Conservation (phyloP, 2,797 vertebrate genomes). For the Pterois miles region DNA sequence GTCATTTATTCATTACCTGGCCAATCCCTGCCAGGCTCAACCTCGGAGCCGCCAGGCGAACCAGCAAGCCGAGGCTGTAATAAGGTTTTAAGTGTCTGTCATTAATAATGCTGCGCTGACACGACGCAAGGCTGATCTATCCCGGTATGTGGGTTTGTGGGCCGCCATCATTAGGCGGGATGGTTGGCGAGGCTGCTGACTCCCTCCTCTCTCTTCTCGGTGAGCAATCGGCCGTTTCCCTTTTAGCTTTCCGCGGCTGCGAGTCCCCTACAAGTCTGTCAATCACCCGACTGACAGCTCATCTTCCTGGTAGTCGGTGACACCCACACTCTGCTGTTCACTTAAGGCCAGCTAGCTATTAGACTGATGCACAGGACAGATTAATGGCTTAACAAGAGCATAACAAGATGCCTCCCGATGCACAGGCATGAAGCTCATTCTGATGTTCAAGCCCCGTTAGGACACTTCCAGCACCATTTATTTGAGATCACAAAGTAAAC, state of each 20-base stretch:
- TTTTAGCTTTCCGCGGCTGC: constrained; percentile 37
- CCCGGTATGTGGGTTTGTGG: constrained; percentile 65
- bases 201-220: constrained; percentile 27
- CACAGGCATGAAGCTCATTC: constrained; percentile 14
- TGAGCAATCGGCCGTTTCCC: constrained; percentile 41
- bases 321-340: constrained; percentile 44
- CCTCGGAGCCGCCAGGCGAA: constrained; percentile 38
- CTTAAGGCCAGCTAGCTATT: constrained; percentile 39
- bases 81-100: constrained; percentile 75
- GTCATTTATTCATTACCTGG: constrained; percentile 78
- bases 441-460: constrained; percentile 1
- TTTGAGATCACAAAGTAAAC: constrained; percentile 1
- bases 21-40: constrained; percentile 46
- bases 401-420: constrained; percentile 37
- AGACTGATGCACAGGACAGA: constrained; percentile 45
- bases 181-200: constrained; percentile 15
- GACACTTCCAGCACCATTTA: constrained; percentile 2
- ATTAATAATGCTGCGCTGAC: constrained; percentile 71
- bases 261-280: constrained; percentile 48
- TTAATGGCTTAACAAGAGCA: constrained; percentile 46
- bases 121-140: constrained; percentile 46
- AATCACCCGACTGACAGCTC: constrained; percentile 64
- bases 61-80: constrained; percentile 56
- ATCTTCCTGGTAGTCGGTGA: constrained; percentile 43
- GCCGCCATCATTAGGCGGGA: constrained; percentile 57